Base-by-base conservation (phyloP, 2,797 vertebrate species). In the Melanotaenia maccullochi region DNA sequence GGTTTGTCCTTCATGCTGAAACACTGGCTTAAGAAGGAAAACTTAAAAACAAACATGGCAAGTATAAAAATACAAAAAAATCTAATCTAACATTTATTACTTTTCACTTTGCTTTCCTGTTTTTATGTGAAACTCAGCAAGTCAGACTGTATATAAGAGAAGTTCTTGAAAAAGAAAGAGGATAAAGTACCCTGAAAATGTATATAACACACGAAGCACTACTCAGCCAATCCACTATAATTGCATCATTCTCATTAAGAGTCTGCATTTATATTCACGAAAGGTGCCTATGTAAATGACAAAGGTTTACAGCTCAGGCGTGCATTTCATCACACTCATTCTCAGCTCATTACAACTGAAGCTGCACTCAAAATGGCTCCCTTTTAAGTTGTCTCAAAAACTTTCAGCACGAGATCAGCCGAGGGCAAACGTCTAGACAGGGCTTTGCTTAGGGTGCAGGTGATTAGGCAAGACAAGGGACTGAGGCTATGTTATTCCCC, bases 391-490 rank as follows among this genome's bases (percentile, higher is more conserved):
- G 42, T 51, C 65, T 16, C 55, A 65, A 56, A 83, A 85, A 88
- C 72, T 84, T 89, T 71, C 57, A 78, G 71, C 32, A 24, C 1
- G 1, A 60, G 56, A 77, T 84, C 68, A 61, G 73, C 78, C 84
- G 54, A 74, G 83, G 78, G 85, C 72, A 81, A 85, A 71, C 28
- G 72, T 87, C 84, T 87, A 85, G 81, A 88, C 83, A 3, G 55
- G n/a, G 66, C 69, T 83, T 77, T 79, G 82, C 80, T 89, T 60
- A 76, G 65, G 80, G 83, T 81, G 78, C 84, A 89, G 76, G 79
- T 89, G 86, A 90, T 90, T 87, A 90, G 68, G 80, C 73, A 81
- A 77, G 87, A 75, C 74, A 32, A 60, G 71, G 74, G 83, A 84
- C 80, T 73, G 69, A 65, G 84, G 84, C 79, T 49, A 49, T 83